A percentile compares a stretch with the other conserved stretches of the same genome.
Evolutionary conservation across 2,113 vertebrate genomes (phyloP).

Genomic region (Lamprologus callipterus): DNA sequence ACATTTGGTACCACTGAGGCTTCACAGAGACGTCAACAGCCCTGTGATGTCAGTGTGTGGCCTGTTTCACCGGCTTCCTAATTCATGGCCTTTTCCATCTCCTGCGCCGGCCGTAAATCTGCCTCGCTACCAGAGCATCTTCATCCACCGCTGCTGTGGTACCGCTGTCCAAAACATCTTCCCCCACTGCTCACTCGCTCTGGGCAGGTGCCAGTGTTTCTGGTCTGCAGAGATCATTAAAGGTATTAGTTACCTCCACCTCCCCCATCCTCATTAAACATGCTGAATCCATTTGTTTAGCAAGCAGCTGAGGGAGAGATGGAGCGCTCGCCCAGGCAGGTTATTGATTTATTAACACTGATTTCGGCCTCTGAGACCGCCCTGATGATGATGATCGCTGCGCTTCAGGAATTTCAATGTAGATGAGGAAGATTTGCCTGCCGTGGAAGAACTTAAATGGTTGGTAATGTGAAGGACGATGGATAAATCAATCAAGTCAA

Average conservation of each 20-base stretch:
- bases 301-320: conserved; percentile 42
- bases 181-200: neutral
- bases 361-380: conserved; percentile 38
- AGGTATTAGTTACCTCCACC: conserved; percentile 48
- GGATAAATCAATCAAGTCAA: neutral
- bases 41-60: conserved; percentile 35
- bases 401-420: conserved; percentile 43
- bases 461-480: neutral
- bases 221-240: conserved; percentile 65
- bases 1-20: neutral
- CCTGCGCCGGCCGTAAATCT: conserved; percentile 45
- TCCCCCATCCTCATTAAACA: conserved; percentile 56
- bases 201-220: neutral
- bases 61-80: neutral
- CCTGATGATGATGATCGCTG: conserved; percentile 17
- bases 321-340: conserved; percentile 17
- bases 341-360: conserved; percentile 65
- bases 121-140: conserved; percentile 19
- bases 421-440: neutral
- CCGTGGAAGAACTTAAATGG: neutral
- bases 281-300: conserved; percentile 67
- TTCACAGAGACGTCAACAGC: neutral
- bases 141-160: neutral
- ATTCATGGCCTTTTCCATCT: conserved; percentile 21
- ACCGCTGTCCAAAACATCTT: conserved; percentile 20